Evolutionary conservation across 2,797 vertebrate species (phyloP).

Genomic region (Hippocampus kuda): DNA sequence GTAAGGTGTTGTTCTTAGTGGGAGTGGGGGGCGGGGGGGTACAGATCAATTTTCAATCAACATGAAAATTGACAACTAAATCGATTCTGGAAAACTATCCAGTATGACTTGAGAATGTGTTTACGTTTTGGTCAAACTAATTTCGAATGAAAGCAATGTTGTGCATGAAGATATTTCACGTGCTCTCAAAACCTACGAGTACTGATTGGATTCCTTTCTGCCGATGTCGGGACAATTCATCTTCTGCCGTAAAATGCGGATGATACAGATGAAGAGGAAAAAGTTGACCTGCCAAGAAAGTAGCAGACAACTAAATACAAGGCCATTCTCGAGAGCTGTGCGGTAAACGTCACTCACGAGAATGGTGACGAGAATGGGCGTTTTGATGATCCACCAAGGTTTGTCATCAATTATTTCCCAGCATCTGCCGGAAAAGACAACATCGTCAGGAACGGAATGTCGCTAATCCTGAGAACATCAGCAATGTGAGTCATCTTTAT

Average conservation of each 20-base stretch:
- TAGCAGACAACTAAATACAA: not conserved
- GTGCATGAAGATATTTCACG: not conserved
- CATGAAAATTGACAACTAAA: too few species aligned
- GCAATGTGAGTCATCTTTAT: not conserved
- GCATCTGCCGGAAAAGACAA: constrained; percentile 48
- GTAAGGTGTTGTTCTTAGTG: too few species aligned
- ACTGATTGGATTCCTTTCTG: constrained; percentile 84
- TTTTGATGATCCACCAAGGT: constrained; percentile 71
- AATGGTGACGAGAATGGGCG: constrained; percentile 60
- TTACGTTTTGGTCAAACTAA: not conserved
- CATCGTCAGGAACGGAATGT: not conserved
- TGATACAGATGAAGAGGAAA: constrained; percentile 88
- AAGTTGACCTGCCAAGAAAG: constrained; percentile 76
- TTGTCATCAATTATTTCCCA: constrained; percentile 65
- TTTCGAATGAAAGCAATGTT: not conserved
- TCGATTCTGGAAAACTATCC: not conserved
- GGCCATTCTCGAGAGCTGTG: not conserved
- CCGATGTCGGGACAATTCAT: constrained; percentile 87
- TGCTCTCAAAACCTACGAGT: constrained; percentile 70
- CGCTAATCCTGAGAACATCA: not conserved
- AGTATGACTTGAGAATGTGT: not conserved
- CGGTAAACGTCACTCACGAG: constrained; percentile 53
- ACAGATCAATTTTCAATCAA: too few species aligned
- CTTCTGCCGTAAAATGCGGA: constrained; percentile 90
- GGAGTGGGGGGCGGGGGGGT: too few species aligned